Evolutionary conservation across 2,797 vertebrate genomes (phyloP).

Genomic region (Silurus lanzhouensis): DNA sequence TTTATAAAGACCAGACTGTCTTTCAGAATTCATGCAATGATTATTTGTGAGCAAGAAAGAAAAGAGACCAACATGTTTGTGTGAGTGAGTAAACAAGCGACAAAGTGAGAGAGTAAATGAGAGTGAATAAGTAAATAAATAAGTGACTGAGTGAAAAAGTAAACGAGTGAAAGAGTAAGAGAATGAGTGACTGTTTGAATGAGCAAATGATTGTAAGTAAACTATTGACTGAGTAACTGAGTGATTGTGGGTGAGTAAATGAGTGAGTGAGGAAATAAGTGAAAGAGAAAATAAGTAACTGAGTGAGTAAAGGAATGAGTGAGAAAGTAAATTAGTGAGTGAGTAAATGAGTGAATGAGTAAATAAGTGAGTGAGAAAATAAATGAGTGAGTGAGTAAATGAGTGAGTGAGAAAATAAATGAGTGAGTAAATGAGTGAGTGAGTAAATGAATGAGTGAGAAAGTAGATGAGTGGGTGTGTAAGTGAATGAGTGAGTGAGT

Average conservation of each 20-base stretch:
- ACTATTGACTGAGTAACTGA: not conserved
- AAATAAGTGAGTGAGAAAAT: not conserved
- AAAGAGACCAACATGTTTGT: not conserved
- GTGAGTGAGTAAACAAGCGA: too few species aligned
- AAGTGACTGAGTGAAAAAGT: not conserved
- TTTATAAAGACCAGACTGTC: not conserved
- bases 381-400: not conserved
- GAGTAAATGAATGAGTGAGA: not conserved
- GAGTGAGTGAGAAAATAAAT: not conserved
- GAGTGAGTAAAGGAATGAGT: not conserved
- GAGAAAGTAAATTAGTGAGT: not conserved
- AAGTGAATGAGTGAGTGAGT: not conserved
- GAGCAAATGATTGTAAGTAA: not conserved
- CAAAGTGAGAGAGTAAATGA: not conserved
- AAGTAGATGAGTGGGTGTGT: not conserved
- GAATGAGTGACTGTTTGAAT: not conserved
- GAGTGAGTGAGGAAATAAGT: not conserved
- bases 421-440: not conserved
- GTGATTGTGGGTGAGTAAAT: too few species aligned
- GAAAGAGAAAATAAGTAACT: not conserved
- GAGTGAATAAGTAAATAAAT: not conserved
- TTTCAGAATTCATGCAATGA: not conserved
- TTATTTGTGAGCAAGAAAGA: not conserved
- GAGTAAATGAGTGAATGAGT: not conserved
- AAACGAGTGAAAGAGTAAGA: too few species aligned